These are phyloP conservation scores for Acleris holmiana DNA, from an alignment of 2,888 invertebrate species.

Conservation along the genomic window DNA sequence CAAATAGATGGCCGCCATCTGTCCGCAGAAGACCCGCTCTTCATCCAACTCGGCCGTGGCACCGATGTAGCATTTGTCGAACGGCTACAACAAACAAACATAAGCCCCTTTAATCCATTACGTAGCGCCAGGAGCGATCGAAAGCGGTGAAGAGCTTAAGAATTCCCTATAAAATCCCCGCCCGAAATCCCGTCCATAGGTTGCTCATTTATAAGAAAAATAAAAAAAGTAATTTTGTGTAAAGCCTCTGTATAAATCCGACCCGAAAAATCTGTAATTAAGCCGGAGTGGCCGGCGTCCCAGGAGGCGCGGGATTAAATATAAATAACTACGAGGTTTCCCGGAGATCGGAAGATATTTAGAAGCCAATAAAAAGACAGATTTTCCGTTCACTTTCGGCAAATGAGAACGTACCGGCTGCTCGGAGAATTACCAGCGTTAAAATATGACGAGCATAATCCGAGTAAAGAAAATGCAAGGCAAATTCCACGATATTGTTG, in stretches of 20 bases:
- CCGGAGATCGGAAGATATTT: slow-evolving; percentile 29
- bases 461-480: slow-evolving; percentile 11
- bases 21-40: slow-evolving; percentile 99
- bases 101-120: slow-evolving; percentile 32
- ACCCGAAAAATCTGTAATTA: slow-evolving; percentile 40
- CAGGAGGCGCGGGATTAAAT: slow-evolving; percentile 38
- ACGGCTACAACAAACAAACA: slow-evolving; percentile 87
- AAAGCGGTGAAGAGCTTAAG: slow-evolving; percentile 21
- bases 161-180: slow-evolving; percentile 7
- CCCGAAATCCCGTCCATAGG: slow-evolving; percentile 25
- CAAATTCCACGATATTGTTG: slow-evolving; percentile 21
- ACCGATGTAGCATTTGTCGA: slow-evolving; percentile 99
- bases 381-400: background rate
- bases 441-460: slow-evolving; percentile 14
- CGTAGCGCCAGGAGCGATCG: slow-evolving; percentile 27
- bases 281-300: slow-evolving; percentile 31
- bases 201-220: slow-evolving; percentile 37
- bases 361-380: slow-evolving; percentile 33
- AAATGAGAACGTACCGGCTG: background rate
- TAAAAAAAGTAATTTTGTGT: slow-evolving; percentile 38
- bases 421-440: slow-evolving; percentile 3
- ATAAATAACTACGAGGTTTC: slow-evolving; percentile 34
- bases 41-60: slow-evolving; percentile 98
- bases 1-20: slow-evolving; percentile 99
- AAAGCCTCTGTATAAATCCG: slow-evolving; percentile 37